These are phyloP conservation scores for Plestiodon gilberti DNA, from an alignment of 2,113 vertebrate species.

Conservation along the genomic window DNA sequence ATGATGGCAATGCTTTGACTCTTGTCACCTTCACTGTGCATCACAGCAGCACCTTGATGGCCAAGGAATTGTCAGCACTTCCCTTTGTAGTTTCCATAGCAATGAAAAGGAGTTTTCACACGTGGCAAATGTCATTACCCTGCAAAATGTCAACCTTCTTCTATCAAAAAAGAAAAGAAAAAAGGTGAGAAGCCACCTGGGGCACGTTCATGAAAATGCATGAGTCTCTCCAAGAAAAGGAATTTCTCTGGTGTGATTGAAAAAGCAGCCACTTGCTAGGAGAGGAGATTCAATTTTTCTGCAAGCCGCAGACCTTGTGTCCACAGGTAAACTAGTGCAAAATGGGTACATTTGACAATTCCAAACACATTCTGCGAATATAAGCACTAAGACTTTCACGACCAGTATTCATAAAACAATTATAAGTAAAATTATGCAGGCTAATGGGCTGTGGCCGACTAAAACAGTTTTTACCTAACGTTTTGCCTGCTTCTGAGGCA, in stretches of 20 bases:
- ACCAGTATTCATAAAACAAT: no score
- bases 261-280: background rate
- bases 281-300: background rate
- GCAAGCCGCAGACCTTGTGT: background rate
- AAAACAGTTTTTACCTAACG: no score
- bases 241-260: background rate
- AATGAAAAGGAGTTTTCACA: constrained; percentile 15
- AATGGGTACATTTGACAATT: no score
- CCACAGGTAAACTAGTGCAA: background rate
- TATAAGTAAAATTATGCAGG: no score
- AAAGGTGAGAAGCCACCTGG: constrained; percentile 13
- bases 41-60: background rate
- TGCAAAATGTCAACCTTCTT: constrained; percentile 40
- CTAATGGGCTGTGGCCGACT: no score
- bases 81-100: background rate
- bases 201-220: constrained; percentile 11
- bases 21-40: background rate
- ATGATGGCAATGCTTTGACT: background rate
- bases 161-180: background rate
- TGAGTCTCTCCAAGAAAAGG: background rate
- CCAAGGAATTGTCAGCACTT: background rate
- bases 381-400: no score
- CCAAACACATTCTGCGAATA: no score
- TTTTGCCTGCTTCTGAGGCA: no score
- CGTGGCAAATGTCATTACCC: constrained; percentile 11